Evolutionary conservation across 2,888 invertebrate species (phyloP).

Genomic region (Spialia ferax): DNA sequence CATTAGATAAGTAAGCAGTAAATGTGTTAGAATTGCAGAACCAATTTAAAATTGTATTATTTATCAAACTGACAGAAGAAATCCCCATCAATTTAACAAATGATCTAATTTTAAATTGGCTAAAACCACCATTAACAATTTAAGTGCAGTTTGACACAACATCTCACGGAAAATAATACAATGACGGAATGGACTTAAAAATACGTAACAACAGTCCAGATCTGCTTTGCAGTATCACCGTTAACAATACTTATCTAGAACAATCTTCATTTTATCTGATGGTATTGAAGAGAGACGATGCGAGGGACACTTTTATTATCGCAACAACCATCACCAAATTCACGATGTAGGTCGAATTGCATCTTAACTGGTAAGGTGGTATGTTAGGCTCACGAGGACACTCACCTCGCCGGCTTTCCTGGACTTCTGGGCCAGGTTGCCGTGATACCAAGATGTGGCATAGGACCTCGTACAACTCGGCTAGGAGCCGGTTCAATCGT

Average conservation of each 20-base stretch:
- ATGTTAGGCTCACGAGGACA: slow-evolving; percentile 81
- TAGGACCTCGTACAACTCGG: slow-evolving; percentile 85
- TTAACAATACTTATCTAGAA: slow-evolving; percentile 81
- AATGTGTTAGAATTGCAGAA: slow-evolving; percentile 63
- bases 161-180: slow-evolving; percentile 69
- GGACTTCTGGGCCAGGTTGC: slow-evolving; percentile 80
- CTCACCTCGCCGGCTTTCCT: slow-evolving; percentile 83
- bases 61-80: slow-evolving; percentile 38
- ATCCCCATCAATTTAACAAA: slow-evolving; percentile 18
- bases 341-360: slow-evolving; percentile 87
- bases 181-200: slow-evolving; percentile 79
- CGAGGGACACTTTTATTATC: slow-evolving; percentile 82
- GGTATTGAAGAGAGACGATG: slow-evolving; percentile 83
- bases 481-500: slow-evolving; percentile 84
- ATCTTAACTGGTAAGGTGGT: slow-evolving; percentile 86
- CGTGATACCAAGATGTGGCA: slow-evolving; percentile 85
- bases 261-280: slow-evolving; percentile 81
- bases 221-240: slow-evolving; percentile 84
- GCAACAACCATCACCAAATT: slow-evolving; percentile 84
- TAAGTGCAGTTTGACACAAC: slow-evolving; percentile 86
- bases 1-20: slow-evolving; percentile 55
- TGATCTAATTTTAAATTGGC: slow-evolving; percentile 56
- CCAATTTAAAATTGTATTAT: slow-evolving; percentile 57
- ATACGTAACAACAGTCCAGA: slow-evolving; percentile 83
- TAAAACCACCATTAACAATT: slow-evolving; percentile 81